Base-by-base conservation (phyloP, 2,797 vertebrate genomes). In the Numenius phaeopus region DNA sequence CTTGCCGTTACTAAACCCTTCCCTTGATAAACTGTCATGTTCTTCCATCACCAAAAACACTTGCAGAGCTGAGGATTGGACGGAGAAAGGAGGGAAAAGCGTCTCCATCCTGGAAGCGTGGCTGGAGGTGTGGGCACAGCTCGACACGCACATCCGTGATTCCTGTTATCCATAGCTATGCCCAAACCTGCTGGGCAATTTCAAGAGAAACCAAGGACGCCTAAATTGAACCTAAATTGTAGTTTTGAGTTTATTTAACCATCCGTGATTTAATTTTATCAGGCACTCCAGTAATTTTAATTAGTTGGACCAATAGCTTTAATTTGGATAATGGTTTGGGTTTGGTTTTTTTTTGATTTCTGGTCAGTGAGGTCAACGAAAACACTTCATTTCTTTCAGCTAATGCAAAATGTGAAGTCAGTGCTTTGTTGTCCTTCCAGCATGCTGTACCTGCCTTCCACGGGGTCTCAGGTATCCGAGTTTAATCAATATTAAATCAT, bases 401-500 rank as follows among this genome's bases (percentile, higher is more conserved):
- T 82, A 95, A 83, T 89, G 82, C 39, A 75, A 93, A 84, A 96
- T 34, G 18, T 76, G 81, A 96, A 95, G 50, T 82, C 5, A 2
- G 21, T 65, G 84, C 91, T 96, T 94, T 93, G 34, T 97, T 94
- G 97, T 92, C 82, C 52, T 96, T 90, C 91, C 86, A 89, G 81
- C 55, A n/a, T n/a, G 64, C 89, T 97, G 61, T 95, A 96, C 91
- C 90, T 95, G 84, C 93, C 82, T 94, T 97, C 89, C 83, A 52
- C 11, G 11, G 89, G 94, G 91, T 83, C 97, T 97, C 88, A 90
- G 93, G 61, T 95, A 96, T 97, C 97, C 96, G 96, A 96, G 87
- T 97, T 97, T 93, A 98, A 97, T 97, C 96, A 94, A 84, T 93
- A 98, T 95, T 95, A 97, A 98, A 91, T 96, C 90, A 94, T 96